Base-by-base conservation (phyloP, 1,140 invertebrate species). In the Latrodectus geometricus region DNA sequence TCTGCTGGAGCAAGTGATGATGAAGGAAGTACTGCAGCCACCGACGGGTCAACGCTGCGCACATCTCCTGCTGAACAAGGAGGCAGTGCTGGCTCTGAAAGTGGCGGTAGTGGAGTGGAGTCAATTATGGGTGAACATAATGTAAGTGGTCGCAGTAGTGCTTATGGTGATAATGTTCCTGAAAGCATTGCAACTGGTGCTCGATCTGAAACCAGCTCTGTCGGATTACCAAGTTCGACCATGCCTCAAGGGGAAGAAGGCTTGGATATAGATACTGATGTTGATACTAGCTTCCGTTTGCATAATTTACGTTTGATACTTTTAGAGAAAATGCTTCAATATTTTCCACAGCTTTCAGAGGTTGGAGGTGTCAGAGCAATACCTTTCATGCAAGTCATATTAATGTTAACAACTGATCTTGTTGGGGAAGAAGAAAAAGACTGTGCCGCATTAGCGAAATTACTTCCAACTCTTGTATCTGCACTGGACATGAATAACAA, bases 11-110 rank as follows among this genome's bases (percentile, higher is more conserved):
- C 96, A 4, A 97, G 96, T 61, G 97, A 98, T 91, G 97, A 98
- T 91, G 97, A 99, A 92, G 95, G 95, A n/a, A 97, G 96, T 87
- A 97, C 96, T 75, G 96, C 96, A 54, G 97, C 96, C 8, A 97
- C 96, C 5, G 97, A 97, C 91, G 96, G 96, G 52, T 97, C 96
- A 70, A 97, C 96, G 2, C 92, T 98, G 75, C 93, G 96, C 88
- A 97, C 96, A 15, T 97, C 96, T 0, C 96, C 96, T 1, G 96
- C 96, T 4, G 96, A 96, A 90, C 95, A 95, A 91, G 93, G 90
- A 88, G 95, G 95, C 81, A 95, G 94, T 85, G 91, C 90, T 80
- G 92, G 92, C 8, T 96, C 95, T 61, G 96, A 97, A 90, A 96
- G 96, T 91, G 91, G 91, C 9, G 95, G 95, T 68, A 97, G 96